Conservation (phyloP, 2,888 invertebrate species). For the Lasioglossum lativentre region DNA sequence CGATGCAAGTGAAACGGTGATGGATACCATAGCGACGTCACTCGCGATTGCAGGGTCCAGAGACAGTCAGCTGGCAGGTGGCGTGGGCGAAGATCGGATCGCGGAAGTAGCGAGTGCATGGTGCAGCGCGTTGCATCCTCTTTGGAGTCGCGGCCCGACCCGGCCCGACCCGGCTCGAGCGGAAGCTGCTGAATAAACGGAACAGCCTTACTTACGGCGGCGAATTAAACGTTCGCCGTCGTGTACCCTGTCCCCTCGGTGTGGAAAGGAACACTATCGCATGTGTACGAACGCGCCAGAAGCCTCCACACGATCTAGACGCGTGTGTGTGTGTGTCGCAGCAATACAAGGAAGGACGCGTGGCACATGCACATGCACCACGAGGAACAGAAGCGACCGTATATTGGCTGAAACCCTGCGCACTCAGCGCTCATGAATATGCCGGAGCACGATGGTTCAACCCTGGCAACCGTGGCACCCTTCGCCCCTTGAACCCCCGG, state of each 20-base stretch:
- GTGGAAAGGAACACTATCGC: slow-evolving; percentile 4
- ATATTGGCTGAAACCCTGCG: slow-evolving; percentile 81
- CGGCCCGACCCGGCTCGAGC: slow-evolving; percentile 37
- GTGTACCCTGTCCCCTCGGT: slow-evolving; percentile 27
- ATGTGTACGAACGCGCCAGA: background rate
- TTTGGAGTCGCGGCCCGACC: slow-evolving; percentile 64
- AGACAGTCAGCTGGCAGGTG: background rate
- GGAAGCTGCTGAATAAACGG: slow-evolving; percentile 76
- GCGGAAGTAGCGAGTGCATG: slow-evolving; percentile 46
- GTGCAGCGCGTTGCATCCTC: slow-evolving; percentile 39
- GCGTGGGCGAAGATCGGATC: slow-evolving; percentile 60
- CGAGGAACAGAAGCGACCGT: slow-evolving; percentile 66
- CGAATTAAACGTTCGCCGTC: slow-evolving; percentile 63
- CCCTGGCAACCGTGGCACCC: slow-evolving; percentile 72
- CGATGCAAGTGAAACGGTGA: background rate
- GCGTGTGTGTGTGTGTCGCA: slow-evolving; percentile 10
- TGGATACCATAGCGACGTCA: background rate
- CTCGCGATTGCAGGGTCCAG: background rate
- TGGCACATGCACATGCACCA: slow-evolving; percentile 47
- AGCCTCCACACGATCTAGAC: background rate
- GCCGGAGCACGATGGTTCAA: slow-evolving; percentile 79
- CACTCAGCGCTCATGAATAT: slow-evolving; percentile 83
- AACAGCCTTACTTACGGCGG: slow-evolving; percentile 70
- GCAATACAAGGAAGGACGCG: slow-evolving; percentile 56
- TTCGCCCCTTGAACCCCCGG: slow-evolving; percentile 72